Conservation (phyloP, 2,113 vertebrate genomes). For the Cavia aperea region DNA sequence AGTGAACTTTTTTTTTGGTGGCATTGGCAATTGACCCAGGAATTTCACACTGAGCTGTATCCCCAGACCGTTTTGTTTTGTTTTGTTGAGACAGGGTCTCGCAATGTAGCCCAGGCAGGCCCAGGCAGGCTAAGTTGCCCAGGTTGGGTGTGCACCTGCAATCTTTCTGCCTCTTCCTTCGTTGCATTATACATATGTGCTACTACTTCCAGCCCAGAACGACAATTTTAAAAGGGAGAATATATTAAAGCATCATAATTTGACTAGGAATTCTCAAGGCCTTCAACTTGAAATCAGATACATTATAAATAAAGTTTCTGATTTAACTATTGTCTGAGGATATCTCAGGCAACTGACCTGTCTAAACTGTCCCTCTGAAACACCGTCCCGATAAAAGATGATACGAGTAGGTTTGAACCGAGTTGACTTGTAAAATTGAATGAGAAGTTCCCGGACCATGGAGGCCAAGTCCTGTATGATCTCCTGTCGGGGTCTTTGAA, state of each 20-base stretch:
- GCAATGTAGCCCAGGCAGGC: background rate
- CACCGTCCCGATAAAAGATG: slow-evolving; percentile 94
- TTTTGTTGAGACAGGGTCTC: background rate
- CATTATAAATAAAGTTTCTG: slow-evolving; percentile 22
- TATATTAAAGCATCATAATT: background rate
- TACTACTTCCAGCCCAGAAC: background rate
- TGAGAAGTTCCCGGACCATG: slow-evolving; percentile 98
- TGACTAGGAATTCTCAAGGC: slow-evolving; percentile 12
- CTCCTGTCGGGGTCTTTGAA: slow-evolving; percentile 96
- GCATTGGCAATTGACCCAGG: background rate
- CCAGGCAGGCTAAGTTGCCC: background rate
- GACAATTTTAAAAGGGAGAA: slow-evolving; percentile 26
- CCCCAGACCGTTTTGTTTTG: background rate
- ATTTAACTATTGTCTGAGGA: background rate
- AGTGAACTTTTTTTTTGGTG: background rate
- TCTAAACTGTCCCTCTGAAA: slow-evolving; percentile 98
- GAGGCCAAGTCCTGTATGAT: slow-evolving; percentile 98
- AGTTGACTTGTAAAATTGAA: slow-evolving; percentile 99
- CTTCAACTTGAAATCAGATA: slow-evolving; percentile 38
- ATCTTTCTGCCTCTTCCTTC: background rate
- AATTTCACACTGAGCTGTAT: background rate
- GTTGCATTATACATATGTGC: background rate
- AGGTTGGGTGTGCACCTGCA: background rate
- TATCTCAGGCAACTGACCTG: slow-evolving; percentile 79
- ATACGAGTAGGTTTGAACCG: slow-evolving; percentile 98